These are phyloP conservation scores for Oscheius sp. DNA, from an alignment of 2,888 invertebrate species.

Conservation along the genomic window DNA sequence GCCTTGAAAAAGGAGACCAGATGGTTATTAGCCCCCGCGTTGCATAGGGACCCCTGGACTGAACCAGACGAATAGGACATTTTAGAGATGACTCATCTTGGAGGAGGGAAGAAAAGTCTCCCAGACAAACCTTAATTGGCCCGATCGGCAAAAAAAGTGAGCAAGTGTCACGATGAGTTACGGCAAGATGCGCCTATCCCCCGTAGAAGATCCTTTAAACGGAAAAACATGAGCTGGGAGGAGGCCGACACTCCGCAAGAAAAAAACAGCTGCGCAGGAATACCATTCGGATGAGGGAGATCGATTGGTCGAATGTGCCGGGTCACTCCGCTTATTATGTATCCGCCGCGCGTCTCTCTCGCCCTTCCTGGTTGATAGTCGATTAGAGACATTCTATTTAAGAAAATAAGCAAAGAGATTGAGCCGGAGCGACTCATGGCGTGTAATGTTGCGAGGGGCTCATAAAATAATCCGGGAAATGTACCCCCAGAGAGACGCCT, in stretches of 20 bases:
- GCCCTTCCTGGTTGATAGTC: slow-evolving; percentile 10
- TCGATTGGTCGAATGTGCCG: slow-evolving; percentile 30
- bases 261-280: slow-evolving; percentile 27
- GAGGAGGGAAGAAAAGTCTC: neutral
- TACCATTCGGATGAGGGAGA: slow-evolving; percentile 35
- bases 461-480: slow-evolving; percentile 30
- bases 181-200: neutral
- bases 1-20: slow-evolving; percentile 20
- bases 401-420: neutral
- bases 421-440: neutral
- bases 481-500: slow-evolving; percentile 26
- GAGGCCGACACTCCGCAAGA: slow-evolving; percentile 9
- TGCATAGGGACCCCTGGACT: neutral
- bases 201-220: neutral
- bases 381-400: neutral
- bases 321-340: slow-evolving; percentile 34
- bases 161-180: slow-evolving; percentile 9
- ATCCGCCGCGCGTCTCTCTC: slow-evolving; percentile 25
- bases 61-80: too few species aligned
- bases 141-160: slow-evolving; percentile 12
- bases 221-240: slow-evolving; percentile 21
- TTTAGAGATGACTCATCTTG: neutral
- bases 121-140: slow-evolving; percentile 25
- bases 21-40: slow-evolving; percentile 23
- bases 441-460: slow-evolving; percentile 17